Conservation (phyloP, 2,888 invertebrate genomes). For the Himalopsyche japonica region DNA sequence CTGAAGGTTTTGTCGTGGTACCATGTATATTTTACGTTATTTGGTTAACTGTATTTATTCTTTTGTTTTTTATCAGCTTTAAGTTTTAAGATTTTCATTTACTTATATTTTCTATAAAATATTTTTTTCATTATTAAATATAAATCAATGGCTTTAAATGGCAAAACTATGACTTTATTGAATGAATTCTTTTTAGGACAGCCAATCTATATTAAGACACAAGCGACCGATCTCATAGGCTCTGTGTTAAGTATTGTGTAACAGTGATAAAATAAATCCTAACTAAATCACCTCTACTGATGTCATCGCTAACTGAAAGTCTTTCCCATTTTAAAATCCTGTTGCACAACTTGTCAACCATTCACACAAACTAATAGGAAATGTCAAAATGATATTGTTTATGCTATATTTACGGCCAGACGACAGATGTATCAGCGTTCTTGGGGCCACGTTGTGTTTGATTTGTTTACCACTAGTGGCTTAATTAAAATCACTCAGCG, state of each 20-base stretch:
- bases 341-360: slow-evolving; percentile 2
- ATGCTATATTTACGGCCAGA: slow-evolving; percentile 21
- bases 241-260: not conserved
- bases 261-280: not conserved
- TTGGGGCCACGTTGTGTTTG: not conserved
- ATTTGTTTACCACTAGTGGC: not conserved
- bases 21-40: no score
- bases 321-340: not conserved
- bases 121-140: no score
- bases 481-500: not conserved
- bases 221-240: no score
- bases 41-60: no score
- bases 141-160: no score
- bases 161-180: no score
- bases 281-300: not conserved
- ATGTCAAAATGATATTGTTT: slow-evolving; percentile 27
- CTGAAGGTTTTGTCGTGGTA: no score
- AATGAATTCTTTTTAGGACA: no score
- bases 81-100: no score
- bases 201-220: no score
- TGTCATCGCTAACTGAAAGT: not conserved
- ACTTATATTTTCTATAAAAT: no score
- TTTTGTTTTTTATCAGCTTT: no score
- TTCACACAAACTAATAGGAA: slow-evolving; percentile 24
- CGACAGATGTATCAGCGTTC: not conserved